Evolutionary conservation across 2,888 invertebrate species (phyloP), one percentile per base, ranked within the genome.

Genomic region (Tenthredo amoena): DNA sequence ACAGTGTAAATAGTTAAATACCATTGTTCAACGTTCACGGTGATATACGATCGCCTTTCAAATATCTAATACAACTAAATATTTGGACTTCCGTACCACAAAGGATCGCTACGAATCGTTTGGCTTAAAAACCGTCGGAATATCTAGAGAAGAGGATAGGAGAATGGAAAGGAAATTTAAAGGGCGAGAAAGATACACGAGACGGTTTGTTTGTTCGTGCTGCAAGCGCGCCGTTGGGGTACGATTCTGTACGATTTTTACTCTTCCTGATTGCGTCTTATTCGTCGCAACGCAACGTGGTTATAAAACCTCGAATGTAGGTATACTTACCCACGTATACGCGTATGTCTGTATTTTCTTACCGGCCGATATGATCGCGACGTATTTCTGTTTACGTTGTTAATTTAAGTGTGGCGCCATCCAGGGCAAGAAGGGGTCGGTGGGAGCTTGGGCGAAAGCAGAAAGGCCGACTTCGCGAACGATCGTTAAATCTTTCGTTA

Each of bases 401-500:
- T 83, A 83, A 83, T 83, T 83, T 68, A 31, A 47, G 68, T 83
- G 83, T 68, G 68, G 83, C 83, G 83, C 65, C 82, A 81, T 31
- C 68, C 40, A 31, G 47, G 83, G 18, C 34, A 34, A 68, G 18
- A 47, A 62, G 82, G 47, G 83, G 40, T 15, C 31, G 43, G 77
- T 26, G 7, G 40, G 2, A 26, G 2, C n/a, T 10, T n/a, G 76
- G 50, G 21, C 86, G 43, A 79, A 71, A 37, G 81, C 77, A 71
- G 81, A 85, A 86, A 85, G 84, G 15, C 55, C 86, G 90, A 87
- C 87, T 86, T 74, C 65, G 86, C 87, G 74, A 34, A 84, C 84
- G 87, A 85, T 89, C 90, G 87, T 90, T 89, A 90, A 91, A 89
- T 89, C 89, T 89, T 90, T 90, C 87, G 90, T 90, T 90, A 90